Evolutionary conservation across 92 coral and sea anemone species (phyloP).

Genomic region (Zoanthus sociatus): DNA sequence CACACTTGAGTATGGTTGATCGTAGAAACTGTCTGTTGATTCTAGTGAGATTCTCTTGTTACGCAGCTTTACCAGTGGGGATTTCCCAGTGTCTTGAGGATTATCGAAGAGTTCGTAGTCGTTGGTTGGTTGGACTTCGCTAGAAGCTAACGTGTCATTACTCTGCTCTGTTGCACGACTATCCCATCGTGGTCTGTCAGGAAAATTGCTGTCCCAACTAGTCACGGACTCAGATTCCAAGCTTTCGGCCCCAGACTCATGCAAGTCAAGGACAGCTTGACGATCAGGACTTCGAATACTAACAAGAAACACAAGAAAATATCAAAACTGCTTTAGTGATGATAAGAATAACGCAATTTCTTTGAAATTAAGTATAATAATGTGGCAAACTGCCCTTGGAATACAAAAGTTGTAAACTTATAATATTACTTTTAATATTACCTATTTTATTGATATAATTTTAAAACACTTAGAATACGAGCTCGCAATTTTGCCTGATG

Average conservation of each 20-base stretch:
- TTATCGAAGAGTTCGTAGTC: slow-evolving; percentile 13
- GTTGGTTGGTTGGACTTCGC: slow-evolving; percentile 21
- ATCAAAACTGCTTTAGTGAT: not conserved
- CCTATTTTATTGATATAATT: too few relatives aligned
- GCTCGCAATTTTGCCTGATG: too few relatives aligned
- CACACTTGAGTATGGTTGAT: slow-evolving; percentile 85
- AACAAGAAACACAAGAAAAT: not conserved
- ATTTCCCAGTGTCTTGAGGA: slow-evolving; percentile 18
- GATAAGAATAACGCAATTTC: not conserved
- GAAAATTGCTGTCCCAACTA: slow-evolving; percentile 52
- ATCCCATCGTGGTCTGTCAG: slow-evolving; percentile 29
- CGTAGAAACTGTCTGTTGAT: slow-evolving; percentile 83
- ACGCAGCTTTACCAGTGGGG: slow-evolving; percentile 66
- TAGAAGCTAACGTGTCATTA: slow-evolving; percentile 9
- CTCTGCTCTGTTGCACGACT: slow-evolving; percentile 35
- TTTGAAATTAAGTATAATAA: too few relatives aligned
- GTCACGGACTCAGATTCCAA: slow-evolving; percentile 41
- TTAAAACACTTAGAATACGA: too few relatives aligned
- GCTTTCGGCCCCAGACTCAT: slow-evolving; percentile 32
- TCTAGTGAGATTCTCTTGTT: slow-evolving; percentile 73
- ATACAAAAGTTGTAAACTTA: too few relatives aligned
- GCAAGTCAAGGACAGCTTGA: slow-evolving; percentile 40
- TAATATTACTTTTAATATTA: too few relatives aligned
- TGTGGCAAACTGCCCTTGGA: too few relatives aligned
- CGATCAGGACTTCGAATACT: slow-evolving; percentile 32